Evolutionary conservation across 2,797 vertebrate genomes (phyloP).

Genomic region (Yasuhikotakia modesta): DNA sequence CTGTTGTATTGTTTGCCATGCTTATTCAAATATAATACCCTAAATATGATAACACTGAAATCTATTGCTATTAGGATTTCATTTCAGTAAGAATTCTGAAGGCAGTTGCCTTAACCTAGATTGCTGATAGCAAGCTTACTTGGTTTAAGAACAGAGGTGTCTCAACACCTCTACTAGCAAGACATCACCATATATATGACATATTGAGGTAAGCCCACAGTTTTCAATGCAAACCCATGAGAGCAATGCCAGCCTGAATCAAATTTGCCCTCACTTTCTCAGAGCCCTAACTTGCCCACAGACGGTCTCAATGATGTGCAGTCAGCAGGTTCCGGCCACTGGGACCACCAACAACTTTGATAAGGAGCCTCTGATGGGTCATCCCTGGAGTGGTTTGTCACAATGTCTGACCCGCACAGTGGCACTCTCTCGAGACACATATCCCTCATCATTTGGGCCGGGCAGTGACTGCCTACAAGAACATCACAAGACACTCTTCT

Average conservation of each 20-base stretch:
- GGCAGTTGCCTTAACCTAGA: background rate
- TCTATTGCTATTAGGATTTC: background rate
- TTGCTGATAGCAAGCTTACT: background rate
- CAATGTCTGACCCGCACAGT: background rate
- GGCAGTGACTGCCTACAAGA: background rate
- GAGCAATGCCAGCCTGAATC: conserved; percentile 23
- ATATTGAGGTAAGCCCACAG: conserved; percentile 4
- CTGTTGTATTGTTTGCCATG: no score
- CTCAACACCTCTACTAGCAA: conserved; percentile 14
- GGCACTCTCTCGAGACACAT: background rate
- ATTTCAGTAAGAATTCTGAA: background rate
- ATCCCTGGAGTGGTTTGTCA: conserved; percentile 4
- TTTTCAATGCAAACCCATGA: conserved; percentile 18
- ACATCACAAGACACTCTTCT: conserved; percentile 9
- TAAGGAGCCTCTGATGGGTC: background rate
- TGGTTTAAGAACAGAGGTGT: conserved; percentile 9
- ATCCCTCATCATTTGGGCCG: conserved; percentile 21
- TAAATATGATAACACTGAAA: background rate
- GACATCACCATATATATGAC: conserved; percentile 24
- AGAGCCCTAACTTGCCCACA: conserved; percentile 22
- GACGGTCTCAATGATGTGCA: conserved; percentile 36
- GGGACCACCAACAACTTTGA: conserved; percentile 13
- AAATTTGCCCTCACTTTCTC: conserved; percentile 36
- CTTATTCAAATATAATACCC: background rate
- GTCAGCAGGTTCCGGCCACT: conserved; percentile 10